A percentile compares a stretch with the other conserved stretches of the same genome.
Evolutionary conservation across 2,888 invertebrate genomes (phyloP).

Genomic region (Ormyrus pomaceus): DNA sequence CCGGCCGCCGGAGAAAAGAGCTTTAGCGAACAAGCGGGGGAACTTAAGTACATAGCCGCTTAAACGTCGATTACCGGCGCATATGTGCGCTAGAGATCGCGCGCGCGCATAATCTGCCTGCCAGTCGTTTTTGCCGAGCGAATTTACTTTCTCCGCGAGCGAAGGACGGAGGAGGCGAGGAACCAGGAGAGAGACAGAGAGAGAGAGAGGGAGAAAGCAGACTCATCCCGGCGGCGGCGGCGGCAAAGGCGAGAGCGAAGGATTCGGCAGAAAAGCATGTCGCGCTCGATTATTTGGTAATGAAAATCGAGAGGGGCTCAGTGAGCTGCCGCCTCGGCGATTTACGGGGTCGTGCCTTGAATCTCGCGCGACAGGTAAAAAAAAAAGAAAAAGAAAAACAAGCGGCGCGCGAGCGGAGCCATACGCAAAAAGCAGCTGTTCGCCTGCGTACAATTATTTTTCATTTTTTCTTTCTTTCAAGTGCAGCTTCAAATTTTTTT

Average conservation of each 20-base stretch:
- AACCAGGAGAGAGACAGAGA: background rate
- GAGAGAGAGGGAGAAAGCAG: background rate
- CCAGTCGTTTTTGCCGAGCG: constrained; percentile 29
- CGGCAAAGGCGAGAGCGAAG: background rate
- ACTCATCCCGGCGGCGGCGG: background rate
- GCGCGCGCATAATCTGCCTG: constrained; percentile 32
- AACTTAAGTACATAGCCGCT: constrained; percentile 41
- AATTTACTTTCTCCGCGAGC: constrained; percentile 43
- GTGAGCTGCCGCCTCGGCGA: background rate
- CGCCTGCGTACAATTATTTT: too few relatives aligned
- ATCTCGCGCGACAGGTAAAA: too few relatives aligned
- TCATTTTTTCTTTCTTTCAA: too few relatives aligned
- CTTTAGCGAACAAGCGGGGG: background rate
- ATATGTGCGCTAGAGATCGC: background rate
- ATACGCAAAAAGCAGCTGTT: too few relatives aligned
- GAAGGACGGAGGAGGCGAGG: background rate
- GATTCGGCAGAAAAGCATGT: constrained; percentile 4
- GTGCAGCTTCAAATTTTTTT: too few relatives aligned
- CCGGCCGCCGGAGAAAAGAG: background rate
- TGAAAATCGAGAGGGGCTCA: constrained; percentile 18
- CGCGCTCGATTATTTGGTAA: constrained; percentile 32
- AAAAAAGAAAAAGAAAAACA: too few relatives aligned
- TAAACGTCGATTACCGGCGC: constrained; percentile 37
- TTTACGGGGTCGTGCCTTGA: background rate
- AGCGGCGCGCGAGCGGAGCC: too few relatives aligned